Base-by-base conservation (phyloP, 64 coral and sea anemone species). In the Exaiptasia diaphana region DNA sequence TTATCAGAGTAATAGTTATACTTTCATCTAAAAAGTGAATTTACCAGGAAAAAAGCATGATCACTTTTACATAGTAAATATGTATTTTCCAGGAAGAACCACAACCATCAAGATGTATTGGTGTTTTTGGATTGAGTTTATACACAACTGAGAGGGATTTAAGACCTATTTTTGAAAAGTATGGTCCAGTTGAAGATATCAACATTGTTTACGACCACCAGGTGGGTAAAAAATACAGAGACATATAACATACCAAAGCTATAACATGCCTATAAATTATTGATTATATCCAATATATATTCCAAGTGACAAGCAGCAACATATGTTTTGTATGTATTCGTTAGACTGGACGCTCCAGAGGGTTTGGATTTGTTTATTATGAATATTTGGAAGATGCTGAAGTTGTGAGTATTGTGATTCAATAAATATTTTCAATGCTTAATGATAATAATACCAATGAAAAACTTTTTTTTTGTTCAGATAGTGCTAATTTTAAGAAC, bases 161-260 rank as follows among this genome's bases (percentile, higher is more conserved):
- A 37, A 85, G 75, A 65, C 58, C 68, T 20, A 78, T 89, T 54
- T 92, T 99, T 93, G 95, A 99, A 27, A 99, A 99, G 42, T 99
- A 99, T 86, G 95, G 95, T 22, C 74, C 56, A 53, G 83, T 99
- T 38, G 90, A 93, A 26, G 87, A 79, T 9, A 93, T 92, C 68
- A 90, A 99, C 44, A 87, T 99, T 83, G 95, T 99, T 23, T 99
- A 99, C 71, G 95, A 99, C 64, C 95, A 86, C 53, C 95, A 99
- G 90, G 95, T 99, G 68, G 32, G 82, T 55, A 36, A 76, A 31
- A 20, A 36, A 30, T 0, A 10, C 2, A 53, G 17, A 48, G 1
- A 9, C 28, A 7, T 3, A 7, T 28, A 50, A 17, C 53, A 6
- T 75, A 17, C 34, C 2, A 20, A 58, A 30, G 75, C 28, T 25